Evolutionary conservation across 1,140 invertebrate genomes (phyloP).

Genomic region (Drosophila santomea): DNA sequence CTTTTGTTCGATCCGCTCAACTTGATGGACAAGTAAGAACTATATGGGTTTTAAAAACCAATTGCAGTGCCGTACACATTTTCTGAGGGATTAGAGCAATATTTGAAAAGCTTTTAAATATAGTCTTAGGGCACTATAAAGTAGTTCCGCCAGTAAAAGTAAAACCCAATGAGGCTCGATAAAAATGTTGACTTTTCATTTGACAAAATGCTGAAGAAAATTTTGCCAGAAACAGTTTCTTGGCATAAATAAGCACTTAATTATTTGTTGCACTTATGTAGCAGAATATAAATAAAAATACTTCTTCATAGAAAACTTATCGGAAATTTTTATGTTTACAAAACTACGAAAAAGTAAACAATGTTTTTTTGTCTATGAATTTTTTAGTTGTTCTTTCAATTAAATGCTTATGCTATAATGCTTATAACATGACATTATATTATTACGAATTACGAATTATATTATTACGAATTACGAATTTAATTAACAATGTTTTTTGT

Average conservation of each 20-base stretch:
- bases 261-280: no score
- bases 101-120: conserved; percentile 14
- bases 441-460: background rate
- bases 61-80: conserved; percentile 10
- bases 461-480: no score
- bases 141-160: conserved; percentile 24
- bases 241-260: background rate
- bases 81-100: background rate
- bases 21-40: conserved; percentile 14
- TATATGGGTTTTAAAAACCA: conserved; percentile 1
- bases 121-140: background rate
- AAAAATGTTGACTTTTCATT: conserved; percentile 1
- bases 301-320: background rate
- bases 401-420: no score
- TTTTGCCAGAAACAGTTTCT: background rate
- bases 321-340: no score
- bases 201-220: background rate
- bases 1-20: background rate
- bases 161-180: conserved; percentile 12
- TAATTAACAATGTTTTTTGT: no score
- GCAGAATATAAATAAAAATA: no score
- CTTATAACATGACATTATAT: background rate
- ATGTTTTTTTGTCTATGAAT: no score
- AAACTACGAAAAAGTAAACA: no score
- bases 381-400: no score